A percentile compares a stretch with the other conserved stretches of the same genome.
Conservation (phyloP, 1,140 invertebrate genomes). For the Drosophila eugracilis region DNA sequence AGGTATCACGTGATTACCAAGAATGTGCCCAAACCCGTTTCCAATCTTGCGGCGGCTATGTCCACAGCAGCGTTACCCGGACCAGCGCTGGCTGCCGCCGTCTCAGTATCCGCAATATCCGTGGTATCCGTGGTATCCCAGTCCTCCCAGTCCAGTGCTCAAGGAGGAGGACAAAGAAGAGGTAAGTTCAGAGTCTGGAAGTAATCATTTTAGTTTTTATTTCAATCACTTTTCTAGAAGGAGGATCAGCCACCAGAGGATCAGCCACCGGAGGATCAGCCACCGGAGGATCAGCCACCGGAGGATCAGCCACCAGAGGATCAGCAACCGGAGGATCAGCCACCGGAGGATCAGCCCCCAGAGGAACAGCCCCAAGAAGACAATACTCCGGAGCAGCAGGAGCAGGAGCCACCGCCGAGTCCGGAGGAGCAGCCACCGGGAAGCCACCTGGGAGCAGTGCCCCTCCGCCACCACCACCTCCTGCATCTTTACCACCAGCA, state of each 20-base stretch:
- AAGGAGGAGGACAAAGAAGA: neutral
- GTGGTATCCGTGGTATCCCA: slow-evolving; percentile 2
- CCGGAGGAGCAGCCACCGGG: slow-evolving; percentile 6
- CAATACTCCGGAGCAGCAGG: neutral
- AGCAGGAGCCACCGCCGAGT: slow-evolving; percentile 3
- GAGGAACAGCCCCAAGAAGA: neutral
- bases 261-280: neutral
- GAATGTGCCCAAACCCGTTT: slow-evolving; percentile 32
- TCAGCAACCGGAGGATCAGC: neutral
- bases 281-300: neutral
- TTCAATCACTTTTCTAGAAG: neutral
- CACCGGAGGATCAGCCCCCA: neutral
- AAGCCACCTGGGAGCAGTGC: neutral
- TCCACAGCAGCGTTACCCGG: neutral
- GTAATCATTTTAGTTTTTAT: neutral
- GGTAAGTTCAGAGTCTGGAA: neutral
- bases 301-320: neutral
- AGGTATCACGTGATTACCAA: too few species aligned
- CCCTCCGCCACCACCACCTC: neutral
- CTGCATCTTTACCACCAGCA: neutral
- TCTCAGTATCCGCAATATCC: slow-evolving; percentile 18
- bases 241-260: neutral
- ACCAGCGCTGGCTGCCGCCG: neutral
- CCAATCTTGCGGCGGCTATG: slow-evolving; percentile 21
- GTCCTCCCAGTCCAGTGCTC: slow-evolving; percentile 3